Percentiles rank a stretch among this genome's conserved stretches.
phyloP scores from a whole-genome alignment of 2,113 vertebrate genomes.

The Alouatta palliata region DNA sequence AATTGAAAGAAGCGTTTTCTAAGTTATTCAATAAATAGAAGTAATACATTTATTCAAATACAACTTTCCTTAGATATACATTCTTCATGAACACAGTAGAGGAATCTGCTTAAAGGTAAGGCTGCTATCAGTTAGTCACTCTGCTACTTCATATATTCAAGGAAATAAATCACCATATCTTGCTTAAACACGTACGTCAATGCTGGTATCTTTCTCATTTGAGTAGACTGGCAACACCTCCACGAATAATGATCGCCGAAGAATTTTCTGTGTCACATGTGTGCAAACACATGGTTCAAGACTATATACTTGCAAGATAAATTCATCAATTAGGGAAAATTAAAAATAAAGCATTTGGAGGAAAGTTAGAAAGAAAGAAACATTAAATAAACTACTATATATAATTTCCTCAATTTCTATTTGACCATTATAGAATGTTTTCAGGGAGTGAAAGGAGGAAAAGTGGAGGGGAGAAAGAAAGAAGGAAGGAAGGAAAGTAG shows the following conservation, averaged over 20 bases:
- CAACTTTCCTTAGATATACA: neutral
- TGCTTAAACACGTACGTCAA: neutral
- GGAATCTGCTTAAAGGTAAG: neutral
- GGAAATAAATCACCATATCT: neutral
- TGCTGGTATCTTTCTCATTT: neutral
- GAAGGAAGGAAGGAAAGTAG: no score
- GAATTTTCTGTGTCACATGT: neutral
- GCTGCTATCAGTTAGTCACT: neutral
- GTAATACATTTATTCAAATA: neutral
- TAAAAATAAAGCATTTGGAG: neutral
- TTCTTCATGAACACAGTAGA: neutral
- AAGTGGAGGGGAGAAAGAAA: neutral
- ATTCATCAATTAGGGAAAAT: neutral
- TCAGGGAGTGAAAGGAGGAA: neutral
- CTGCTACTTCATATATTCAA: neutral
- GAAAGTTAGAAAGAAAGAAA: neutral
- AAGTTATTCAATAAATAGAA: conserved; percentile 23
- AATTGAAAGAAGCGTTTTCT: neutral
- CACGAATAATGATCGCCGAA: neutral
- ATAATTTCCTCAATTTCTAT: neutral
- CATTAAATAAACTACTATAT: neutral
- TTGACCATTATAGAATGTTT: neutral
- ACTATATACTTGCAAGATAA: neutral
- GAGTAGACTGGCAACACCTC: neutral
- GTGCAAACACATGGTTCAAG: neutral